Conservation (phyloP, 2,113 vertebrate genomes). For the Forbesichthys agassizii region DNA sequence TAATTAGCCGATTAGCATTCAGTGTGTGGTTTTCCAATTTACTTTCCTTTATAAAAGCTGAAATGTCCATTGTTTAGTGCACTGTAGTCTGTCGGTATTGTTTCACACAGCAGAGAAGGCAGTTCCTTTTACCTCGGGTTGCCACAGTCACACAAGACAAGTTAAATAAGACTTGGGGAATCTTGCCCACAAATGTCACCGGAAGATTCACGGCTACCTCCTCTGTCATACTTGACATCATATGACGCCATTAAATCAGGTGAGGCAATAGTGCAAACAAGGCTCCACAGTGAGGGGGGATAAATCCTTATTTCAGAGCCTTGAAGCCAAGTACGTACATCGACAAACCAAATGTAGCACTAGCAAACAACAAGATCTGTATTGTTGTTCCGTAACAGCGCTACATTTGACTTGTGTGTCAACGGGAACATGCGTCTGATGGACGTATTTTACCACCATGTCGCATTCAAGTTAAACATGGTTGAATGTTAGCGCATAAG, state of each 20-base stretch:
- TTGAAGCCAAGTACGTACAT: neutral
- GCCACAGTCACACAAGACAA: conserved; percentile 10
- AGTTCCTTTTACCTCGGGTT: neutral
- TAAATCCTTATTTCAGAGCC: conserved; percentile 11
- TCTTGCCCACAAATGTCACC: conserved; percentile 22
- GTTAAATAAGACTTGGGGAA: conserved; percentile 12
- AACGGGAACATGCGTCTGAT: no score
- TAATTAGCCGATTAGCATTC: neutral
- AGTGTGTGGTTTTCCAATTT: neutral
- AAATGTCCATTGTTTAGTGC: neutral
- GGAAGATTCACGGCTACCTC: conserved; percentile 26
- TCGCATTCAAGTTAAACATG: no score
- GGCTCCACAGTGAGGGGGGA: conserved; percentile 19
- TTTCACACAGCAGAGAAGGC: neutral
- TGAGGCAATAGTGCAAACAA: conserved; percentile 1
- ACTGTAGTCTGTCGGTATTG: conserved; percentile 7
- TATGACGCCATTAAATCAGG: neutral
- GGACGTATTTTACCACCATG: no score
- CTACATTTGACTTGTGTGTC: no score
- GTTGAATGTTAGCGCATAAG: no score
- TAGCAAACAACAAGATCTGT: no score
- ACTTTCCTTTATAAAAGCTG: no score
- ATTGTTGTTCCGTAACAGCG: no score
- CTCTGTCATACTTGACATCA: conserved; percentile 27
- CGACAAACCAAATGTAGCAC: no score